Evolutionary conservation across 2,797 vertebrate species (phyloP), one percentile per base, ranked within the genome.

Genomic region (Clarias pachynema): DNA sequence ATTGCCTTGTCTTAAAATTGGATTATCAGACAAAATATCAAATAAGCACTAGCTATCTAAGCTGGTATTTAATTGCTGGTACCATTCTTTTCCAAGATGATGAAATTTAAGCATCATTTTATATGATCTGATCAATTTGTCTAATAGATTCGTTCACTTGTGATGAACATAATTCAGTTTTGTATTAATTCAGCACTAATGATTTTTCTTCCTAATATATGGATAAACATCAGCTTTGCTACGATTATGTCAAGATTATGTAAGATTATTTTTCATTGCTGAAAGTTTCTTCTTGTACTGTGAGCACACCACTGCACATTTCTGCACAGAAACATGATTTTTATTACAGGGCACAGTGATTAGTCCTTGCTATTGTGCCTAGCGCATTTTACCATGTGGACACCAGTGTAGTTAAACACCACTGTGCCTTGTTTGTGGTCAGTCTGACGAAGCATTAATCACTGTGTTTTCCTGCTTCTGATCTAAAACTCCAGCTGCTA

Each of bases 401-500:
- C 80, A 73, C 80, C 60, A 22, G 49, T 53, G 57, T 62, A 15
- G 44, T 81, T 62, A 82, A 75, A 65, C 63, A 83, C 79, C 75
- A 81, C 79, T 83, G 37, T n/a, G 53, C 83, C 63, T 68, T 87
- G 82, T 88, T 89, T 90, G 75, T 88, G 91, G 89, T 89, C 89
- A 90, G 85, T 91, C 86, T 82, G 84, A 87, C 37, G 87, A 86
- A 84, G 82, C 87, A 89, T 88, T 89, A 90, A 89, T 90, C 88
- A 86, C 86, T 85, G 82, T 86, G 75, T 90, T 87, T 87, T 88
- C 75, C 83, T 79, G 79, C 81, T 88, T 89, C 84, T 91, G 85
- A 90, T 91, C 86, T 88, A 80, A 91, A 89, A 90, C 87, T 85
- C 84, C 83, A 85, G 83, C 86, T 87, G 87, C 89, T 92, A 91